Evolutionary conservation across 2,888 invertebrate species (phyloP).

Genomic region (Leucophenga maculata): DNA sequence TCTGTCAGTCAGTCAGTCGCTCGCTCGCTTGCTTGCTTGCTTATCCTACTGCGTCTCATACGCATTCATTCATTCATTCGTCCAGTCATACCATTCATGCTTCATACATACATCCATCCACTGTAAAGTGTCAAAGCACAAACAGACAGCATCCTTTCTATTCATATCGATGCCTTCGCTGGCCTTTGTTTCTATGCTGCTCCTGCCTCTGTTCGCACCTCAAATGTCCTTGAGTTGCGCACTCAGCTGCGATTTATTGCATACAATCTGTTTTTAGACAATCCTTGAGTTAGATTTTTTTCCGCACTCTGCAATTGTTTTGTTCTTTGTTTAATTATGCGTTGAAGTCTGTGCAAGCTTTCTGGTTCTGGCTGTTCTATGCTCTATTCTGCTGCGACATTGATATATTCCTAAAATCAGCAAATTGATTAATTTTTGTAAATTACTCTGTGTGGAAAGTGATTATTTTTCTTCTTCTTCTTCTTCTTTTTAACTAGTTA

Average conservation of each 20-base stretch:
- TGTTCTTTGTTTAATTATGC: slow-evolving; percentile 17
- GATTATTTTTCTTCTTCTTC: no score
- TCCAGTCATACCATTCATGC: background rate
- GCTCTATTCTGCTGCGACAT: background rate
- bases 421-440: background rate
- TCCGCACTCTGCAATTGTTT: slow-evolving; percentile 21
- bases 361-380: background rate
- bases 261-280: slow-evolving; percentile 19
- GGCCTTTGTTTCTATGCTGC: background rate
- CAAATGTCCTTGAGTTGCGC: background rate
- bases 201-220: background rate
- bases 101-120: background rate
- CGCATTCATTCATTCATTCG: background rate
- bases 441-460: no score
- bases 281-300: background rate
- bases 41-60: background rate
- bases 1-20: no score
- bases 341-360: background rate
- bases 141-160: slow-evolving; percentile 4
- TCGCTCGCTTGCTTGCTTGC: background rate
- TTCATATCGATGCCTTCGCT: background rate
- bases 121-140: slow-evolving; percentile 13
- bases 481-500: no score
- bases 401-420: background rate
- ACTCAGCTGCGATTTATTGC: slow-evolving; percentile 20